Base-by-base conservation (phyloP, 1,140 invertebrate genomes). In the Thaumatotibia leucotreta region DNA sequence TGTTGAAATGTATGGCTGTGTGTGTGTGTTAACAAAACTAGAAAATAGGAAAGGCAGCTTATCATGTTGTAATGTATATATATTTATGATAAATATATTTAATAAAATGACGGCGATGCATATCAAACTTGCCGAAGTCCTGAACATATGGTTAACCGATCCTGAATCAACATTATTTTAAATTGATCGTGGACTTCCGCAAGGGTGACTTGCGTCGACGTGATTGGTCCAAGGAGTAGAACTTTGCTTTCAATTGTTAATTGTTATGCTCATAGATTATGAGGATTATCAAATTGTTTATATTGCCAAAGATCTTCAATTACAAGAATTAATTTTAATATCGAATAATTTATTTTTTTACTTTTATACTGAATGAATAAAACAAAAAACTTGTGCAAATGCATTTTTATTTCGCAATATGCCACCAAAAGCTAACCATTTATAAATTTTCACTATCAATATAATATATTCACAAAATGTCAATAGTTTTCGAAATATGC, bases 371-470 rank as follows among this genome's bases (percentile, higher is more conserved):
- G 23, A 27, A 31, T 65, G 22, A 70, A 76, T 79, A 74, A 74
- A 80, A 81, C 79, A 66, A 65, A 29, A 67, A 33, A 54, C 49
- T 73, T 79, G 70, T 86, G 80, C 81, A 80, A 82, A 86, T 75
- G 85, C 83, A 70, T 72, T 81, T 87, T 86, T 88, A 87, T 80
- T 88, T 76, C 70, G 81, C 83, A 87, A 86, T 83, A 89, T 84
- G 84, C 84, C 74, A 85, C 86, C 83, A 88, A 86, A 89, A 85
- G 83, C 84, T 86, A 82, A 83, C 79, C 65, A 66, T 82, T 78
- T 77, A 86, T 86, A 85, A 83, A 87, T 79, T 86, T 83, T 81
- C 79, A 75, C 77, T 85, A 83, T 79, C 63, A 70, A 77, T 70
- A 74, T 72, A 70, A 70, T 72, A 72, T 68, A 84, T 83, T 78